phyloP scores from a whole-genome alignment of 1,140 invertebrate genomes.

The Hyles vespertilio region DNA sequence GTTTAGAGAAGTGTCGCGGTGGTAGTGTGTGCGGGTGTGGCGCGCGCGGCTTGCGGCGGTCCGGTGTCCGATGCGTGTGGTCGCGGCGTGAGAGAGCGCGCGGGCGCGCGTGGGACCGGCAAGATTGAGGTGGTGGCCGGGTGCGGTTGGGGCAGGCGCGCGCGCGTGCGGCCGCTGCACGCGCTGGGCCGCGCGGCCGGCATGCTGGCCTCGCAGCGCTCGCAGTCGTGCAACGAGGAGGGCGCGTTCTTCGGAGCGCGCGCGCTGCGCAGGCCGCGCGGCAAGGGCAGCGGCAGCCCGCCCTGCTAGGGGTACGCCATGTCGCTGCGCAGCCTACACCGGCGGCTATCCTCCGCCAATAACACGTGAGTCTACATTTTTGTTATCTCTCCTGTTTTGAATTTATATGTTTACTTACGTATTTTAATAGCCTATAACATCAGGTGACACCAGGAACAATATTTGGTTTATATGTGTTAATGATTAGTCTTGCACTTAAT shows the following conservation, averaged over 20 bases:
- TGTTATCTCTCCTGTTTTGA: not conserved
- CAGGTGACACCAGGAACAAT: no score
- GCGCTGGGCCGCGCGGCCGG: conserved; percentile 56
- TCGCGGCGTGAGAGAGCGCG: conserved; percentile 22
- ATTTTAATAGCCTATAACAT: no score
- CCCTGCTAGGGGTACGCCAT: conserved; percentile 77
- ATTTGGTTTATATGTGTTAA: no score
- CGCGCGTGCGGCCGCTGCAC: conserved; percentile 61
- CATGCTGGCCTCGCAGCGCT: conserved; percentile 68
- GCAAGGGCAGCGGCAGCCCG: conserved; percentile 65
- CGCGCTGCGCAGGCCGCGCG: conserved; percentile 66
- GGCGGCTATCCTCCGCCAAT: conserved; percentile 70
- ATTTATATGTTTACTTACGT: no score
- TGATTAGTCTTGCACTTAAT: no score
- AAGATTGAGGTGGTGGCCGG: conserved; percentile 69
- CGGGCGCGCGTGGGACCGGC: conserved; percentile 31
- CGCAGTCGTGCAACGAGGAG: conserved; percentile 74
- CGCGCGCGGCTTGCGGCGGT: conserved; percentile 4
- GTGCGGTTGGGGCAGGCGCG: conserved; percentile 64
- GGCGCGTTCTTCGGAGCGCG: conserved; percentile 75
- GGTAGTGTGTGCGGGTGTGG: not conserved
- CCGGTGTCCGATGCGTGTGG: conserved; percentile 21
- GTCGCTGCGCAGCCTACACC: conserved; percentile 76
- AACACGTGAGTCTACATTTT: conserved; percentile 54
- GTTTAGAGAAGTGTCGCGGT: conserved; percentile 37